These are phyloP conservation scores for Chionomys nivalis DNA, from an alignment of 2,113 vertebrate genomes.

Conservation along the genomic window DNA sequence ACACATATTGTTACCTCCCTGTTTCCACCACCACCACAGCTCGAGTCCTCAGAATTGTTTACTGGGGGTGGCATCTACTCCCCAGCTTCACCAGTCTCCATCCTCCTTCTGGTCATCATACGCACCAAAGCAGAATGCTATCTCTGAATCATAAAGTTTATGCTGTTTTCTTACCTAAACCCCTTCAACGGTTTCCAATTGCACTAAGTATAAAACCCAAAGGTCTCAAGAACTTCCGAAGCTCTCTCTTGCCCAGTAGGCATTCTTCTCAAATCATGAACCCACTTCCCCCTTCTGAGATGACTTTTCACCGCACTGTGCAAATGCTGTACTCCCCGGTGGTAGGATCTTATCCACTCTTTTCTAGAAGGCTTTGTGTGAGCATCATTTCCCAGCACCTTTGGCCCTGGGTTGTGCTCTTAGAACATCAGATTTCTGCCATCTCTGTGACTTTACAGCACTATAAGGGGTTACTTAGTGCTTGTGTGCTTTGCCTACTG, in stretches of 20 bases:
- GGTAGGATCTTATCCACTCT: neutral
- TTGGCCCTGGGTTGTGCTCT: neutral
- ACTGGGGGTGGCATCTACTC: no score
- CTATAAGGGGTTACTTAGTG: neutral
- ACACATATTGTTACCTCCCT: fast-evolving
- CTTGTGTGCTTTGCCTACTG: neutral
- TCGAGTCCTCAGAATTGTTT: neutral
- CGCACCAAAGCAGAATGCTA: neutral
- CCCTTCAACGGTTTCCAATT: neutral
- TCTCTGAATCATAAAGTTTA: neutral
- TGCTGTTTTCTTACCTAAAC: neutral
- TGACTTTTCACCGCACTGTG: neutral
- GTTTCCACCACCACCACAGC: neutral
- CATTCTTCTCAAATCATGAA: neutral
- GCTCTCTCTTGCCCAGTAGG: neutral
- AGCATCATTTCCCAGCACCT: neutral
- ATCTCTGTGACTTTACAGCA: neutral
- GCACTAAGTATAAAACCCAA: neutral
- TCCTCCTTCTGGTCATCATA: fast-evolving
- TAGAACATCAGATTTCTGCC: neutral
- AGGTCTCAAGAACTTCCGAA: neutral
- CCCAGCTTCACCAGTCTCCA: fast-evolving
- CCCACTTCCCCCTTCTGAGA: neutral
- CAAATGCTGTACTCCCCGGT: neutral
- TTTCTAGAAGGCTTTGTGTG: neutral